Conservation (phyloP, 53 echinoderm and acorn worm genomes). For the Luidia sarsii region DNA sequence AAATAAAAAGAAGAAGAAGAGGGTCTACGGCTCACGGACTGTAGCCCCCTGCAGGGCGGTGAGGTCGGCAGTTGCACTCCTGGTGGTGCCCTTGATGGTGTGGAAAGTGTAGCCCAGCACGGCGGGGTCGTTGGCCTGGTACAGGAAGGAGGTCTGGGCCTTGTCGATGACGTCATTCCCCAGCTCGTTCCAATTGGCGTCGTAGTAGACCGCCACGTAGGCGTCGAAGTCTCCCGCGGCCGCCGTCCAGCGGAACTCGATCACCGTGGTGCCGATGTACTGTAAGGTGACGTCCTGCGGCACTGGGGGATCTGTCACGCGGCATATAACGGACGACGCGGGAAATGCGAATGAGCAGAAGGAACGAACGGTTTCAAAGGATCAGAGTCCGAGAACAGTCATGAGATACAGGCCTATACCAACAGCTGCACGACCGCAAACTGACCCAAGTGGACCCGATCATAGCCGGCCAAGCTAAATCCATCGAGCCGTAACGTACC, state of each 20-base stretch:
- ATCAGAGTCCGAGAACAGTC: too few relatives aligned
- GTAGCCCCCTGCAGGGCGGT: too few relatives aligned
- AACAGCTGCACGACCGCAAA: too few relatives aligned
- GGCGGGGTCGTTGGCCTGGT: neutral
- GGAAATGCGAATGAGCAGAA: too few relatives aligned
- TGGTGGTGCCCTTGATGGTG: neutral
- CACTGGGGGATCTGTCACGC: neutral
- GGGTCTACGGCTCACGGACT: too few relatives aligned
- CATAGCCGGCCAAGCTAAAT: too few relatives aligned
- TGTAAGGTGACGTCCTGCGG: neutral
- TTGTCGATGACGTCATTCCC: conserved; percentile 13
- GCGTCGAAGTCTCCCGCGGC: conserved; percentile 20
- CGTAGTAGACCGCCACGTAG: neutral
- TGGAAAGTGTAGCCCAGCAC: neutral
- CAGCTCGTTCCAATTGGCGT: neutral
- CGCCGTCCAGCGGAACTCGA: conserved; percentile 15
- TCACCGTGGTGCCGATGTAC: neutral
- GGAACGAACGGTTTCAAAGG: too few relatives aligned
- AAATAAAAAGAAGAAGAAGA: too few relatives aligned
- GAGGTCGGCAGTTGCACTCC: neutral
- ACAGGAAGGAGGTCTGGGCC: neutral
- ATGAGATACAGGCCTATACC: too few relatives aligned
- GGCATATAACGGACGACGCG: too few relatives aligned
- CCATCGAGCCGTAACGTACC: too few relatives aligned
- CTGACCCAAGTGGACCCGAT: too few relatives aligned